Percentiles rank a stretch among this genome's conserved stretches.
Evolutionary conservation across 2,113 vertebrate genomes (phyloP).

Genomic region (Gallinago paraguaiae): DNA sequence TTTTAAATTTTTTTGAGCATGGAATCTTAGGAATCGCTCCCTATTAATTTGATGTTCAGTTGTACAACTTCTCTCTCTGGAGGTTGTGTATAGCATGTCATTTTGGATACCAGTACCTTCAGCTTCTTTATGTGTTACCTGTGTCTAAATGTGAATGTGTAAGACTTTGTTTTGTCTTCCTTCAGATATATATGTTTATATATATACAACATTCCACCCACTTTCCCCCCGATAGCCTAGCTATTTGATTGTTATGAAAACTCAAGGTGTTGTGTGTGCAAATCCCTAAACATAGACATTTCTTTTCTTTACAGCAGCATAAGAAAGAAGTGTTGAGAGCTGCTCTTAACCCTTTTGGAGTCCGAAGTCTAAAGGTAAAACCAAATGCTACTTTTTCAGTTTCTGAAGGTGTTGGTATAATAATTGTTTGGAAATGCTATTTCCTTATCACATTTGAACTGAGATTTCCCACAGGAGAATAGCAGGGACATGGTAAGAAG

Average conservation of each 20-base stretch:
- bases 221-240: constrained; percentile 8
- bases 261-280: constrained; percentile 1
- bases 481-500: neutral
- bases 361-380: constrained; percentile 71
- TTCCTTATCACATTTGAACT: neutral
- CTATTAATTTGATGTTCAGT: neutral
- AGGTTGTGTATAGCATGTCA: neutral
- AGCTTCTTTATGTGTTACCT: neutral
- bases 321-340: constrained; percentile 73
- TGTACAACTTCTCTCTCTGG: neutral
- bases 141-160: neutral
- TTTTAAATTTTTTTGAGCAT: neutral
- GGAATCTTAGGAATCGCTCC: neutral
- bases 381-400: neutral
- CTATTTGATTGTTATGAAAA: constrained; percentile 58
- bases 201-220: constrained; percentile 31
- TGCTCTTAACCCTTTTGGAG: constrained; percentile 68
- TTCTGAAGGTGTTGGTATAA: neutral
- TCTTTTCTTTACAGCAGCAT: constrained; percentile 66
- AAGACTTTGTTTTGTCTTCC: constrained; percentile 42
- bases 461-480: constrained; percentile 37
- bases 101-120: neutral
- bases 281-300: constrained; percentile 61
- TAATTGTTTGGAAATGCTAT: neutral
- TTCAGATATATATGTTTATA: constrained; percentile 54